Percentiles rank a stretch among this genome's conserved stretches.
These are phyloP conservation scores for Corvus hawaiiensis DNA, from an alignment of 2,113 vertebrate species.

Conservation along the genomic window DNA sequence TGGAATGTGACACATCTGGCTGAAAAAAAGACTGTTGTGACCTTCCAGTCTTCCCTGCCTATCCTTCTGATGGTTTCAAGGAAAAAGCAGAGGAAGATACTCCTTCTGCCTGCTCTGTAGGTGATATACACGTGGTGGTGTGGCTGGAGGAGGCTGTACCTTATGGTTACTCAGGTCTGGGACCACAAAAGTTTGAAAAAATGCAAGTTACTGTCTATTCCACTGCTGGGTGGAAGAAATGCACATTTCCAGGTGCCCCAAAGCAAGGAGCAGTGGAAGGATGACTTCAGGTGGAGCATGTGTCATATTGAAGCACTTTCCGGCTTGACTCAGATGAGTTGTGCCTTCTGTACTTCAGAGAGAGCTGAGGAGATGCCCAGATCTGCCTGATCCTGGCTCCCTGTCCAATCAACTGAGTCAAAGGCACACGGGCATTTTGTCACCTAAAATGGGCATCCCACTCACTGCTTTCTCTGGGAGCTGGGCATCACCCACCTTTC, in stretches of 20 bases:
- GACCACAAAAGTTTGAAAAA: neutral
- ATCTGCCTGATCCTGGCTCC: neutral
- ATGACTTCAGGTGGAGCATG: neutral
- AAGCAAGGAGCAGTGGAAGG: neutral
- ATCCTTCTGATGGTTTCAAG: neutral
- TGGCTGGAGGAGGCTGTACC: neutral
- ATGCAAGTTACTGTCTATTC: neutral
- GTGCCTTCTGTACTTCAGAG: neutral
- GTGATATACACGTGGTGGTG: rapidly evolving
- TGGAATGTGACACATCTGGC: neutral
- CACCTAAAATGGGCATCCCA: neutral
- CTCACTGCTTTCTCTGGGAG: neutral
- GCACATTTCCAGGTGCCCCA: neutral
- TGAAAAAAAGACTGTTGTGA: neutral
- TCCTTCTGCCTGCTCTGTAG: neutral
- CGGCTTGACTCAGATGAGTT: neutral
- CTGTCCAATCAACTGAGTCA: neutral
- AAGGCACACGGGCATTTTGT: neutral
- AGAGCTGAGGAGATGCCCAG: neutral
- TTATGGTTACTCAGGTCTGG: neutral
- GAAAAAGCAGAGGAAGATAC: neutral
- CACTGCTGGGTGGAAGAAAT: neutral
- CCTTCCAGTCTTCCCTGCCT: neutral
- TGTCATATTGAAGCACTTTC: neutral
- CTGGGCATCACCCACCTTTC: neutral